These are phyloP conservation scores for Rhyacophila evoluta DNA, from an alignment of 2,888 invertebrate species.

Conservation along the genomic window DNA sequence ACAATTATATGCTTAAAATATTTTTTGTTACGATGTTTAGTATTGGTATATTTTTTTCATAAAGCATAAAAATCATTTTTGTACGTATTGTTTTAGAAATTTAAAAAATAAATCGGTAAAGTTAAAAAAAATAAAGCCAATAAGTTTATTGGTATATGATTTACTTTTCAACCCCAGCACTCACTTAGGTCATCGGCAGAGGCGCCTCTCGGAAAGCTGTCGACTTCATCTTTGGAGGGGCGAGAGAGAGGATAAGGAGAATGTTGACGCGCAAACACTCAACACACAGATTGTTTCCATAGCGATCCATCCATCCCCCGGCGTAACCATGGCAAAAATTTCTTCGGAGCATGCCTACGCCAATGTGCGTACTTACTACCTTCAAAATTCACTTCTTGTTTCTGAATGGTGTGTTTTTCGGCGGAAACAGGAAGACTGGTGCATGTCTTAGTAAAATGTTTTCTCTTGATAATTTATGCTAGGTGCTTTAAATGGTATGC, in stretches of 20 bases:
- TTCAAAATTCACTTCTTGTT: conserved; percentile 20
- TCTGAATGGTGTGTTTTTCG: conserved; percentile 15
- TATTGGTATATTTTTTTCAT: too few relatives aligned
- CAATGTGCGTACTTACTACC: conserved; percentile 25
- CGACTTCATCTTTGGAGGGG: conserved; percentile 4
- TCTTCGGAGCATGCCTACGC: conserved; percentile 45
- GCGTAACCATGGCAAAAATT: conserved; percentile 53
- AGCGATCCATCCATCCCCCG: conserved; percentile 53
- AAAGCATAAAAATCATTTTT: too few relatives aligned
- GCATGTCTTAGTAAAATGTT: not conserved
- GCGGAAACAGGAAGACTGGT: not conserved
- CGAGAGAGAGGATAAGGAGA: conserved; percentile 36
- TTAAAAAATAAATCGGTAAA: too few relatives aligned
- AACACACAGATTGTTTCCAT: conserved; percentile 53
- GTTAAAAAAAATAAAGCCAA: too few relatives aligned
- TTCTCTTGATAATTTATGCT: not conserved
- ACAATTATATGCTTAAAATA: too few relatives aligned
- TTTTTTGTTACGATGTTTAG: too few relatives aligned
- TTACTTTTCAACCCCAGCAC: not conserved
- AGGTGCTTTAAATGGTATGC: too few relatives aligned
- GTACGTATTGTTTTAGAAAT: too few relatives aligned
- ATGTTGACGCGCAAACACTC: conserved; percentile 53
- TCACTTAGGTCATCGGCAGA: conserved; percentile 1
- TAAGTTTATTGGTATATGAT: not conserved
- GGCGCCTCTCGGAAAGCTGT: not conserved